A percentile compares a stretch with the other conserved stretches of the same genome.
phyloP scores from a whole-genome alignment of 2,888 invertebrate species.

The Campoplex capitator region DNA sequence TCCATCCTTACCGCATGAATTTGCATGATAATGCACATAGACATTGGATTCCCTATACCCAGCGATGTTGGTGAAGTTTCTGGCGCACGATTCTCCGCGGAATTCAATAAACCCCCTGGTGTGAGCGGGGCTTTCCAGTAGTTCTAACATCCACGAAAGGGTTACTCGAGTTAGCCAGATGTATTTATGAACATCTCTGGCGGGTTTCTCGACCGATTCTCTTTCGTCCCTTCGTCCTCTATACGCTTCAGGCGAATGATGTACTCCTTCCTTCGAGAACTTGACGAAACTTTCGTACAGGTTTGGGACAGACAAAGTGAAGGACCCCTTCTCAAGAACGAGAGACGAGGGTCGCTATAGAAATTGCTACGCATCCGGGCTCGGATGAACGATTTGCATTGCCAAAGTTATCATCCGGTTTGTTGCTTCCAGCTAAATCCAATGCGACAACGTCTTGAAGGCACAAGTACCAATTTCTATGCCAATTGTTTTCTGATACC shows the following conservation, averaged over 20 bases:
- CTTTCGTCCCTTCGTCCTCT: conserved; percentile 27
- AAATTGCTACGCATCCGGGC: conserved; percentile 50
- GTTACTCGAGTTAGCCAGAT: conserved; percentile 63
- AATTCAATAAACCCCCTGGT: conserved; percentile 55
- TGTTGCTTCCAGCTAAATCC: conserved; percentile 61
- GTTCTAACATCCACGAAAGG: conserved; percentile 46
- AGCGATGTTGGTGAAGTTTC: conserved; percentile 25
- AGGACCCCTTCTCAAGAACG: background rate
- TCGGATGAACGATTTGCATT: conserved; percentile 73
- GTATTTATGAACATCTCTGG: conserved; percentile 64
- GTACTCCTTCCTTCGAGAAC: conserved; percentile 31
- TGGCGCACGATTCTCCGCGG: conserved; percentile 46
- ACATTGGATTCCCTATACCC: conserved; percentile 5
- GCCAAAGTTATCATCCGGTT: conserved; percentile 71
- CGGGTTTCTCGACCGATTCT: conserved; percentile 37
- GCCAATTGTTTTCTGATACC: conserved; percentile 78
- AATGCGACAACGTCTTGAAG: conserved; percentile 27
- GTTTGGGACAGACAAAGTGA: conserved; percentile 7
- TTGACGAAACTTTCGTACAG: conserved; percentile 57
- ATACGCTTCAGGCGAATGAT: conserved; percentile 8
- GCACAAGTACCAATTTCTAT: conserved; percentile 78
- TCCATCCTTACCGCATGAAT: conserved; percentile 51
- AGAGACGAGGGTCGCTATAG: conserved; percentile 23
- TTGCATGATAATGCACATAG: conserved; percentile 46
- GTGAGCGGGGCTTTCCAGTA: conserved; percentile 38